These are phyloP conservation scores for Neria commutata DNA, from an alignment of 2,888 invertebrate species.

Conservation along the genomic window DNA sequence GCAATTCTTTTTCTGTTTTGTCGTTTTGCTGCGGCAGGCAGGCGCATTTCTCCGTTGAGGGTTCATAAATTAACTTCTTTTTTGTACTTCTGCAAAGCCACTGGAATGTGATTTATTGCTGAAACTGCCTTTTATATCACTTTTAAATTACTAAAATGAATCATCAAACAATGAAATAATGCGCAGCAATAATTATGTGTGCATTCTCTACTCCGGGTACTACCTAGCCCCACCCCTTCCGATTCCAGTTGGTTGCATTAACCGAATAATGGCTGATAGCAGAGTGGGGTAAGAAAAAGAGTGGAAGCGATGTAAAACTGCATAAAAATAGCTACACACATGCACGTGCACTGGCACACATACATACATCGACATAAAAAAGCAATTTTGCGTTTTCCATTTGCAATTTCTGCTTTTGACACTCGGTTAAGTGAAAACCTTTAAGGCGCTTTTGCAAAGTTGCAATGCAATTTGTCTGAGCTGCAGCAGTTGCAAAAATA, in stretches of 20 bases:
- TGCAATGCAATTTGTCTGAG: no score
- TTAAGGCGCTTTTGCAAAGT: conserved; percentile 47
- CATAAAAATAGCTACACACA: no score
- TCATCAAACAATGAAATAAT: neutral
- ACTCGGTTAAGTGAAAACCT: conserved; percentile 62
- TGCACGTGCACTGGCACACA: no score
- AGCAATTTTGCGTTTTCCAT: conserved; percentile 56
- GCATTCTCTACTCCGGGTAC: no score
- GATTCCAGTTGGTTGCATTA: neutral
- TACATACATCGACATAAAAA: conserved; percentile 49
- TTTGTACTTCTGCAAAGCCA: no score
- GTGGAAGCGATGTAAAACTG: conserved; percentile 1
- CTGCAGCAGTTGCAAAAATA: no score
- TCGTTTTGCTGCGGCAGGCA: conserved; percentile 3
- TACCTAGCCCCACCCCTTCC: no score
- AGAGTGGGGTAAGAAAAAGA: no score
- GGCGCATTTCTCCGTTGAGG: no score
- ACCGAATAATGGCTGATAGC: no score
- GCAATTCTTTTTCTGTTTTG: conserved; percentile 33
- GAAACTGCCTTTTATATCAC: neutral
- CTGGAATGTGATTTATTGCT: no score
- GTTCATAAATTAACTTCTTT: neutral
- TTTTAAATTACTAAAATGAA: neutral
- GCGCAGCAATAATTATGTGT: neutral
- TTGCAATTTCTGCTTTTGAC: conserved; percentile 62